Base-by-base conservation (phyloP, 2,113 vertebrate genomes). In the Myrmecophaga tridactyla region DNA sequence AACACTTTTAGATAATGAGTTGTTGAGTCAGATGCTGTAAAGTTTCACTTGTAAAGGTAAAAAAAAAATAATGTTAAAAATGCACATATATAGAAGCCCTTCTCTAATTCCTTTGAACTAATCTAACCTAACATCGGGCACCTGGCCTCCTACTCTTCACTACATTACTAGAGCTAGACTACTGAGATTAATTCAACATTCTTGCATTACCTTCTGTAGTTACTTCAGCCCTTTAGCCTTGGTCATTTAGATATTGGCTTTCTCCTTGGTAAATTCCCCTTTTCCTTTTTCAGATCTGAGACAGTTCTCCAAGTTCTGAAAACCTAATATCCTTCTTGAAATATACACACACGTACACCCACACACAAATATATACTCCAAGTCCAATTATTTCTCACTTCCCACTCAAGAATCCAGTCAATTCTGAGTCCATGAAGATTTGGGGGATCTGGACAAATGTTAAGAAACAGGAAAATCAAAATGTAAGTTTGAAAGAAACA, bases 301-400 rank as follows among this genome's bases (percentile, higher is more conserved):
- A 2, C 29, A 36, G 20, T 27, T 90, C 15, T 6, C 21, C 8
- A 29, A 10, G 8, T 77, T 89, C 78, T 62, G 11, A 76, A 84
- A 36, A 86, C 12, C 23, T 31, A 11, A 12, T 7, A n/a, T 48
- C 20, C 27, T 4, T 81, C 48, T 56, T 78, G 48, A 6, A 83
- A 34, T 10, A 63, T 6, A 18, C 10, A 4, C 2, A 29, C 7
- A n/a, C 1, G 15, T 36, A 15, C 3, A 6, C 4, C 8, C 4
- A 9, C 4, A 41, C 21, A 31, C 25, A 21, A 39, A 78, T 6
- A 41, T 25, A 11, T 4, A 18, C 3, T n/a, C 12, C 8, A 29
- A 41, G 10, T 65, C 41, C 5, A 46, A 13, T 58, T 25, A 65
- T 51, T 90, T 85, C 56, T 85, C n/a, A 36, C 48, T 70, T 73